Percentiles rank a stretch among this genome's conserved stretches.
Evolutionary conservation across 2,888 invertebrate genomes (phyloP).

Genomic region (Troglohyphantes excavatus): DNA sequence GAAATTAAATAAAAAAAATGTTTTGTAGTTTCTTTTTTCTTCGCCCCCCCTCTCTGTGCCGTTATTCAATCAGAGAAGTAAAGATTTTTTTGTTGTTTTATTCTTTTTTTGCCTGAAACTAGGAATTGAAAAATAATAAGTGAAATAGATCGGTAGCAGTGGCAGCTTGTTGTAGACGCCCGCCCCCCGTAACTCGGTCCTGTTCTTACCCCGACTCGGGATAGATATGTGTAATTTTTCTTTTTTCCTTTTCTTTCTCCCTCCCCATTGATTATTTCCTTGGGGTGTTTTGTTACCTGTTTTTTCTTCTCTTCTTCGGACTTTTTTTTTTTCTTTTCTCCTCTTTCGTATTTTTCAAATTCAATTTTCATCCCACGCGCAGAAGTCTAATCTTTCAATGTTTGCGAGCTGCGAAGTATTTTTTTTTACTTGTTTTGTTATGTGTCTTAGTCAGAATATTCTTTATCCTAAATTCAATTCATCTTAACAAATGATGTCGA

Average conservation of each 20-base stretch:
- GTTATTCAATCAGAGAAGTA: constrained; percentile 55
- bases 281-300: not conserved
- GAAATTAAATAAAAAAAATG: not conserved
- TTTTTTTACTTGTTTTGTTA: not conserved
- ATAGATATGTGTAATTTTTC: not conserved
- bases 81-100: not conserved
- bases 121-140: constrained; percentile 57
- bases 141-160: constrained; percentile 18
- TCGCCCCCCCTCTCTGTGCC: not conserved
- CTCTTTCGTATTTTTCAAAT: not conserved
- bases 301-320: not conserved
- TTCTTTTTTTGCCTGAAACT: constrained; percentile 11
- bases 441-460: not conserved
- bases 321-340: not conserved
- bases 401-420: not conserved
- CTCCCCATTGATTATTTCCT: constrained; percentile 10
- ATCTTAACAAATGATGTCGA: no score
- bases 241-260: constrained; percentile 14
- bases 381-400: not conserved
- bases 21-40: not conserved
- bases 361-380: not conserved
- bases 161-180: constrained; percentile 49
- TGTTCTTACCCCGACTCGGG: not conserved
- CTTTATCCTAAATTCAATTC: not conserved
- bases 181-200: not conserved